Conservation (phyloP, 2,797 vertebrate species). For the Alectoris magna region DNA sequence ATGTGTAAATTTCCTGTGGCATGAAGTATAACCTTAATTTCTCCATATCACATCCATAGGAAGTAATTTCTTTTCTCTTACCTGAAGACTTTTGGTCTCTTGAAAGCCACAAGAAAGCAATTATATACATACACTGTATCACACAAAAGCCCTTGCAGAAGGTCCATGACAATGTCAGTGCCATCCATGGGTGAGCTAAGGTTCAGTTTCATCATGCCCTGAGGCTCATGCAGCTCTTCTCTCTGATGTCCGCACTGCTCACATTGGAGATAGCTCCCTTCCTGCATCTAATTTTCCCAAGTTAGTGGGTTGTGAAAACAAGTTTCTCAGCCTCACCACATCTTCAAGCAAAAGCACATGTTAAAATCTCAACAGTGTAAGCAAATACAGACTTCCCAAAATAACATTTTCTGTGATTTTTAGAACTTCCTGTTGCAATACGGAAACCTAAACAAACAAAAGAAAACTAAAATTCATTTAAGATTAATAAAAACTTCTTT, state of each 20-base stretch:
- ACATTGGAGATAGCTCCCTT: background rate
- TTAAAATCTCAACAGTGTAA: background rate
- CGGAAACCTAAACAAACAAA: background rate
- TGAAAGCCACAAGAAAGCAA: background rate
- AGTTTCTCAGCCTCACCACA: background rate
- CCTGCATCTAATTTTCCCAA: background rate
- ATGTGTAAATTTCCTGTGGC: background rate
- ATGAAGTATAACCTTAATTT: background rate
- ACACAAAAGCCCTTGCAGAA: background rate
- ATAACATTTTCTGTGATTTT: background rate
- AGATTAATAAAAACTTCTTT: background rate
- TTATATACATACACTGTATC: background rate
- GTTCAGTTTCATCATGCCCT: background rate
- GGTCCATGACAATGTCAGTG: background rate
- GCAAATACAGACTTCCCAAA: background rate
- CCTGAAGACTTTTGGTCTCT: background rate
- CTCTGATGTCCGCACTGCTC: background rate
- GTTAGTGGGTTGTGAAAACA: background rate
- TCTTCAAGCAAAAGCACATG: rapidly evolving
- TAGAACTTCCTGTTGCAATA: background rate
- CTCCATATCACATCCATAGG: background rate
- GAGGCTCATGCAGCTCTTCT: background rate
- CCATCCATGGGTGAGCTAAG: rapidly evolving
- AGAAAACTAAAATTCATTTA: background rate
- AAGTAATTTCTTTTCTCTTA: background rate